Conservation (phyloP, 2,797 vertebrate species). For the Crenuchus spilurus region DNA sequence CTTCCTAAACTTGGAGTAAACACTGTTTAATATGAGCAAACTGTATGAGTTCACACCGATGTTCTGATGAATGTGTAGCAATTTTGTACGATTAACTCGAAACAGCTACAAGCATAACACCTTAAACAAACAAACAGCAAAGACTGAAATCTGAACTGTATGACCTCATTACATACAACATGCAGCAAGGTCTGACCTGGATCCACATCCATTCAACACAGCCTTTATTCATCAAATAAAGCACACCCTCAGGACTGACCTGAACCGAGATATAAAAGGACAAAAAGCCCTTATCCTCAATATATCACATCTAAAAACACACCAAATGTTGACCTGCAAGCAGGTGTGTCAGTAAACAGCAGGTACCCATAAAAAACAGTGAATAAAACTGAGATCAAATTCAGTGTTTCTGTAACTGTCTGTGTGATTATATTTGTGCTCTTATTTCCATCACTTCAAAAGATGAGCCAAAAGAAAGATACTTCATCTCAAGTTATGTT, state of each 20-base stretch:
- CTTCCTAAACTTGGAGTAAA: no score
- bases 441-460: no score
- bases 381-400: background rate
- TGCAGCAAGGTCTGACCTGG: background rate
- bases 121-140: constrained; percentile 8
- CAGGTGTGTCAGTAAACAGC: no score
- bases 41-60: no score
- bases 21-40: no score
- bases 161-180: constrained; percentile 4
- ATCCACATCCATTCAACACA: constrained; percentile 6
- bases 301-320: constrained; percentile 1
- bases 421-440: no score
- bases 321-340: background rate
- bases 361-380: background rate
- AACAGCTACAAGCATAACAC: background rate
- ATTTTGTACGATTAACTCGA: no score
- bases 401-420: background rate
- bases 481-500: no score
- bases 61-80: no score
- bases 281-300: background rate
- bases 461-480: no score
- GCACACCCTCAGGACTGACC: background rate
- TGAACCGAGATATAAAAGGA: background rate
- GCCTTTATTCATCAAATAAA: constrained; percentile 23
- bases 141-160: constrained; percentile 2